Evolutionary conservation across 2,113 vertebrate genomes (phyloP), one percentile per base, ranked within the genome.

Genomic region (Aplodontia rufa): DNA sequence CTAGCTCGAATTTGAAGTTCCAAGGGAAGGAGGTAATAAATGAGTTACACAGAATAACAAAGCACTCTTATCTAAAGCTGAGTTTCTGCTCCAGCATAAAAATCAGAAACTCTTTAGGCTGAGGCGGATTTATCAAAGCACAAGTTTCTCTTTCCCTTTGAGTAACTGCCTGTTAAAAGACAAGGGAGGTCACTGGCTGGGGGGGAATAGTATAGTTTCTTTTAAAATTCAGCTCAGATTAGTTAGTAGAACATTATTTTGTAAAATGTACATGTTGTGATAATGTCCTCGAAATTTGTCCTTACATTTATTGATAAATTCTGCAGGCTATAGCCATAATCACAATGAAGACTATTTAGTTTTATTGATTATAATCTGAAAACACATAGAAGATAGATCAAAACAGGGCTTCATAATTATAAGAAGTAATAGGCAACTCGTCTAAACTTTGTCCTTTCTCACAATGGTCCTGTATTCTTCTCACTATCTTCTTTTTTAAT

Each of bases 191-290:
- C 49, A 79, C 11, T 89, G 20, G 55, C 3, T 17, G 42, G 7
- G 11, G 22, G 1, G 30, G 40, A 14, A 2, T 17, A 74, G 1
- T 40, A 53, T 64, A 3, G 1, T n/a, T 79, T 90, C 72, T 88
- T 49, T 94, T 47, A 78, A 94, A 97, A 93, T 94, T 85, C 26
- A 88, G 37, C 5, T 76, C 40, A 87, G 20, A 14, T 62, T 89
- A 24, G 42, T 94, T 86, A 76, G 35, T 22, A 74, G 62, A 78
- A 76, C 49, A 11, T 11, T 90, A 79, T 69, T 87, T 90, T 84
- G 94, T 78, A 87, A 90, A 83, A 83, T 75, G 28, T 93, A 6
- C 1, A n/a, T 75, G 93, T 88, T 93, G 28, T 51, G 84, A 84
- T 71, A 84, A 68, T 89, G 62, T 69, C 4, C 35, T 30, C 95